Conservation (phyloP, 2,797 vertebrate species). For the Scyliorhinus canicula region DNA sequence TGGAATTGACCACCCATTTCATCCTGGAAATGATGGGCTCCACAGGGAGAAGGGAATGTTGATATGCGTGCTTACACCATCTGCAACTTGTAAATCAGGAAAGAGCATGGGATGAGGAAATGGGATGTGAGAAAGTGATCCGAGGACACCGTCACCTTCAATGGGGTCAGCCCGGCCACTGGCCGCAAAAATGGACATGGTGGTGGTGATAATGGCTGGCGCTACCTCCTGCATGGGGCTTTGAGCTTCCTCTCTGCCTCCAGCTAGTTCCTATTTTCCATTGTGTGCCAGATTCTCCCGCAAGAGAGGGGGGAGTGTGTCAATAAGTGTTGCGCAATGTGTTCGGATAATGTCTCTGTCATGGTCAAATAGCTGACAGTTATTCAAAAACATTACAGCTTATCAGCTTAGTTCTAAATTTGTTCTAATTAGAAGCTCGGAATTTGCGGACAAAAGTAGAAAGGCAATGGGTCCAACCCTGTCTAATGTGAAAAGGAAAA, state of each 20-base stretch:
- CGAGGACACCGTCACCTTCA: not conserved
- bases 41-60: not conserved
- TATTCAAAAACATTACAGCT: not conserved
- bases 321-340: not conserved
- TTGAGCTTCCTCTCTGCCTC: not conserved
- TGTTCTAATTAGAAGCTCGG: not conserved
- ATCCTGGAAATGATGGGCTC: not conserved
- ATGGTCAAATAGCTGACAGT: not conserved
- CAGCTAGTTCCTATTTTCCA: not conserved
- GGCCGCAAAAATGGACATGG: not conserved
- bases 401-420: not conserved
- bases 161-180: not conserved
- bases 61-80: not conserved
- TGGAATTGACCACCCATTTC: no score
- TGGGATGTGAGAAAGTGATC: not conserved
- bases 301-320: not conserved
- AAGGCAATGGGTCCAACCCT: not conserved
- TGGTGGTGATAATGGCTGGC: not conserved
- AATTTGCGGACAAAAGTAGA: not conserved
- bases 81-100: not conserved
- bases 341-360: not conserved
- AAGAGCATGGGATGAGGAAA: not conserved
- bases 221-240: not conserved
- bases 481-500: not conserved
- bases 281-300: not conserved